A percentile compares a stretch with the other conserved stretches of the same genome.
These are phyloP conservation scores for Saccostrea echinata DNA, from an alignment of 1,140 invertebrate genomes.

Conservation along the genomic window DNA sequence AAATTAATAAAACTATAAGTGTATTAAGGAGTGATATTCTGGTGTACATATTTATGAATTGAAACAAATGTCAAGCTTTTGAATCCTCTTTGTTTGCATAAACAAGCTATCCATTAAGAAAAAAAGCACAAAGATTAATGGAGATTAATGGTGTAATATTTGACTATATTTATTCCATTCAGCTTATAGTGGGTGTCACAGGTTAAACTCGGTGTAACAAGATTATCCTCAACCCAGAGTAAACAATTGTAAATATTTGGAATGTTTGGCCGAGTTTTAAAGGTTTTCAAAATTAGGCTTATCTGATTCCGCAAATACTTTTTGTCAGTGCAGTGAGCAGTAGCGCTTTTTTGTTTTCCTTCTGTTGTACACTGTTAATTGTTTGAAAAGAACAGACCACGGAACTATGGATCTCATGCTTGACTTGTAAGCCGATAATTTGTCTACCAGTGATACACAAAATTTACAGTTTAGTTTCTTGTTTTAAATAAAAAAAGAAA, in stretches of 20 bases:
- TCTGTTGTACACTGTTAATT: neutral
- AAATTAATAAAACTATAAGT: no score
- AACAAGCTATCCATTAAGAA: neutral
- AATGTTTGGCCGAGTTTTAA: slow-evolving; percentile 20
- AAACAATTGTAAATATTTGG: slow-evolving; percentile 23
- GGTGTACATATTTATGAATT: no score
- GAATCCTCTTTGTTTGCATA: neutral
- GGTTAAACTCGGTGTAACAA: neutral
- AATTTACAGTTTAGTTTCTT: neutral
- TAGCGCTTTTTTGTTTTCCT: neutral
- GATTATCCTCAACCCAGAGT: neutral
- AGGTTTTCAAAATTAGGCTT: neutral
- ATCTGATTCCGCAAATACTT: slow-evolving; percentile 10
- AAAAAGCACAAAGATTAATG: slow-evolving; percentile 14
- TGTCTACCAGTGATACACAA: slow-evolving; percentile 5
- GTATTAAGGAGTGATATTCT: no score
- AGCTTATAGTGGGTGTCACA: neutral
- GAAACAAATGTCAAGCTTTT: neutral
- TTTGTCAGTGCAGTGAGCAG: neutral
- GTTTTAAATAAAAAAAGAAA: neutral
- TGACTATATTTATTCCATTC: slow-evolving; percentile 1
- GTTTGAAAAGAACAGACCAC: neutral
- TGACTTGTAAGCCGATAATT: slow-evolving; percentile 32
- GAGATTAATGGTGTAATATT: neutral
- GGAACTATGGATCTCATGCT: neutral